These are phyloP conservation scores for Tromatobia lineatoria DNA, from an alignment of 2,888 invertebrate species.

Conservation along the genomic window DNA sequence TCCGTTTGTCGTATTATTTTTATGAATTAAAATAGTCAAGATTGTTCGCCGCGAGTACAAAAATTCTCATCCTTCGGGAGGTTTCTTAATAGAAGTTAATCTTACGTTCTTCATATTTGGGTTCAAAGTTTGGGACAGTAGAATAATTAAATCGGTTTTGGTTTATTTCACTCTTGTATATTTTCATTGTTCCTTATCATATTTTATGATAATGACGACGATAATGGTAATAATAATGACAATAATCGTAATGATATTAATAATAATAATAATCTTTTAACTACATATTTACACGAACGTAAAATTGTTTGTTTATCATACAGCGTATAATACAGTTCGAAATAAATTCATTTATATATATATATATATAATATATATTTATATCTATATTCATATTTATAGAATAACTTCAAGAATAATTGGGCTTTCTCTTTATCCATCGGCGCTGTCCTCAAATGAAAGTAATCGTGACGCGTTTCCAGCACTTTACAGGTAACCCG, in stretches of 20 bases:
- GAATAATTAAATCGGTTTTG: constrained; percentile 41
- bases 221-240: constrained; percentile 46
- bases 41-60: too few relatives aligned
- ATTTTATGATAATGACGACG: constrained; percentile 58
- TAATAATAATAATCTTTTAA: constrained; percentile 76
- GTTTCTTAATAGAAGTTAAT: too few relatives aligned
- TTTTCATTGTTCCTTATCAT: constrained; percentile 71
- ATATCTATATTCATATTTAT: constrained; percentile 37
- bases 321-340: constrained; percentile 74
- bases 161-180: constrained; percentile 71
- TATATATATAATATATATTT: constrained; percentile 38
- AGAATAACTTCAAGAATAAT: constrained; percentile 58
- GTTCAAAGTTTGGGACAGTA: neutral
- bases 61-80: too few relatives aligned
- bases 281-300: constrained; percentile 81
- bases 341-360: constrained; percentile 55
- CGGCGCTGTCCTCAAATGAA: neutral
- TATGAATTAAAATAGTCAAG: too few relatives aligned
- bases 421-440: constrained; percentile 20
- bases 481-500: neutral
- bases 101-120: neutral
- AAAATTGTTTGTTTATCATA: constrained; percentile 67
- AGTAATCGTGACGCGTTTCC: constrained; percentile 11
- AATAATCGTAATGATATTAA: constrained; percentile 55
- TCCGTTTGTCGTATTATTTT: too few relatives aligned